Evolutionary conservation across 2,797 vertebrate genomes (phyloP), one percentile per base, ranked within the genome.

Genomic region (Rhadinocentrus ornatus): DNA sequence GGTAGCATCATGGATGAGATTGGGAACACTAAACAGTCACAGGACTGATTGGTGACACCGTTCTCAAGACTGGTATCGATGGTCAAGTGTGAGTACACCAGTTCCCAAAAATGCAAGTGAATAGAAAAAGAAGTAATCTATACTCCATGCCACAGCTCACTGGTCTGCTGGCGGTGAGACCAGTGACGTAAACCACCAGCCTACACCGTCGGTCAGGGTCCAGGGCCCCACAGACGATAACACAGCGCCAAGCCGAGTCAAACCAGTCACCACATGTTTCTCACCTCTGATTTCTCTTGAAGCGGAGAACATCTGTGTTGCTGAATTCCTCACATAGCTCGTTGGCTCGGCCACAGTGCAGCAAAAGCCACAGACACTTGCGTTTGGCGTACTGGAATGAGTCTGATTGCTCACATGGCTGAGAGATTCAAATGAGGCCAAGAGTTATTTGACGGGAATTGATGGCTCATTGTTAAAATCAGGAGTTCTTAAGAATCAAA

Each of bases 281-380:
- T 83, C 67, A 60, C 63, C 67, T 67, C 69, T 4, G 3, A 77
- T 48, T 22, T 22, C 8, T 48, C 46, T 22, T 0, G 3, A 48
- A 59, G 66, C 62, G 54, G 44, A 73, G 62, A 62, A 64, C 61
- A 80, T 84, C 60, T 58, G 75, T 83, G 61, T 74, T 65, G 77
- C 75, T 89, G 64, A 85, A 87, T 89, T 88, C 88, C 84, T 62
- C 69, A 69, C 82, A 86, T 89, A 89, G 66, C 70, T 80, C 70
- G 68, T 78, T 73, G 66, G 69, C 70, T 81, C 24, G 73, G 76
- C 86, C 52, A 41, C 77, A 59, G 78, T 54, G 67, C 50, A 70
- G 35, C 59, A 78, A 63, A 83, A 88, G 58, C 81, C 82, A 84
- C 85, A 86, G 63, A 79, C 83, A 86, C 70, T 86, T 50, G 84